Percentiles rank a stretch among this genome's conserved stretches.
Conservation (phyloP, 2,113 vertebrate genomes). For the Macrotus californicus region DNA sequence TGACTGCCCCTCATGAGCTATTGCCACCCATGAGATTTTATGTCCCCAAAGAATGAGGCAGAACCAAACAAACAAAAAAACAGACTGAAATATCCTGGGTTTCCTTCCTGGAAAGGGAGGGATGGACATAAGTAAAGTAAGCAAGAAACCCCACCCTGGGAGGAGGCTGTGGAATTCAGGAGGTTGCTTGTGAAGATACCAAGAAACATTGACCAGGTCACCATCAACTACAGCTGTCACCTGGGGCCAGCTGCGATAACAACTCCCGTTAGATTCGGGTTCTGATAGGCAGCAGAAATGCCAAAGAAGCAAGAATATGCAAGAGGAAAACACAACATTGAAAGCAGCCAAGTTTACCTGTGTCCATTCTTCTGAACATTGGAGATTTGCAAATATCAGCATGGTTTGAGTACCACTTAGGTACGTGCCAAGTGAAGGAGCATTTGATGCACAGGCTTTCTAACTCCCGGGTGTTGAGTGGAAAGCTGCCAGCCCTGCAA, state of each 20-base stretch:
- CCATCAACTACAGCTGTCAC: background rate
- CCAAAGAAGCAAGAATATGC: background rate
- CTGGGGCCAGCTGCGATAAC: background rate
- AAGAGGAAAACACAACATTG: background rate
- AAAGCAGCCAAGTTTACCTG: background rate
- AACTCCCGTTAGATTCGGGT: background rate
- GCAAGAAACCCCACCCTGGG: background rate
- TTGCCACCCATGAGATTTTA: background rate
- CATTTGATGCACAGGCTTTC: background rate
- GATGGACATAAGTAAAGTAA: background rate
- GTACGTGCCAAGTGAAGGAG: background rate
- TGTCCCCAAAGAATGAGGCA: conserved; percentile 28
- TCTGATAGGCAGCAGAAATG: background rate
- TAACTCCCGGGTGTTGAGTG: background rate
- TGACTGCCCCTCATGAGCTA: background rate
- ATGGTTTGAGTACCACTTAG: background rate
- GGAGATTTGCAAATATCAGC: background rate
- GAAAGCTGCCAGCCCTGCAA: background rate
- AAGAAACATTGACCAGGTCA: background rate
- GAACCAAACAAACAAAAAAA: background rate
- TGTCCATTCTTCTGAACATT: background rate
- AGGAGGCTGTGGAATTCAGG: background rate
- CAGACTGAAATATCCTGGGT: background rate
- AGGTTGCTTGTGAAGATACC: background rate
- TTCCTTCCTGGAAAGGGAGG: background rate